phyloP scores from a whole-genome alignment of 1,140 invertebrate genomes.

The Pseudomyrmex sp. region DNA sequence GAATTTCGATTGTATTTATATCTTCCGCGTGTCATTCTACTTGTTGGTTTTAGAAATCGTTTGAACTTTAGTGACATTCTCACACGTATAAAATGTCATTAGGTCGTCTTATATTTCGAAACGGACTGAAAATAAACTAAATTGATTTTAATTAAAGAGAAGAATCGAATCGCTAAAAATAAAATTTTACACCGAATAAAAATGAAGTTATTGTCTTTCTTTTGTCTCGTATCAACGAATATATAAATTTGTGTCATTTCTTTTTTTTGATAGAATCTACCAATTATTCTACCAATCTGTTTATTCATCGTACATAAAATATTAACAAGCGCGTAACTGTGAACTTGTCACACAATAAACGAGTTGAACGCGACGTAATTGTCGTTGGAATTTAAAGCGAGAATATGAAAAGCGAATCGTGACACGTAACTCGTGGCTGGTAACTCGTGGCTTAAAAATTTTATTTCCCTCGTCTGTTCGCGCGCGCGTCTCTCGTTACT shows the following conservation, averaged over 20 bases:
- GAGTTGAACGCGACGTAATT: constrained; percentile 27
- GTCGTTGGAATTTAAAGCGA: constrained; percentile 41
- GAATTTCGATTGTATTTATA: constrained; percentile 55
- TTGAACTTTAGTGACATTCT: constrained; percentile 21
- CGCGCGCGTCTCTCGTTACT: background rate
- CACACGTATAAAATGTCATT: constrained; percentile 12
- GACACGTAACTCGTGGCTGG: constrained; percentile 37
- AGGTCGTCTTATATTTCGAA: background rate
- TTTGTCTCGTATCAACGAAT: too few relatives aligned
- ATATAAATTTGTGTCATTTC: background rate
- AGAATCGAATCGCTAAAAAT: too few relatives aligned
- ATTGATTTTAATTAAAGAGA: background rate
- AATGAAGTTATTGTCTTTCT: too few relatives aligned
- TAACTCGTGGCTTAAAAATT: constrained; percentile 27
- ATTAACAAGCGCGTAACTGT: background rate
- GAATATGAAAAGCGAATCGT: constrained; percentile 38
- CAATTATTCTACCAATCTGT: background rate
- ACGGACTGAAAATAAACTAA: background rate
- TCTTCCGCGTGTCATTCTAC: constrained; percentile 9
- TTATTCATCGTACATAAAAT: background rate
- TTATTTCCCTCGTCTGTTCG: constrained; percentile 8
- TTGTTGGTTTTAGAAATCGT: constrained; percentile 14
- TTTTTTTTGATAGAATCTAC: background rate
- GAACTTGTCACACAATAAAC: constrained; percentile 10
- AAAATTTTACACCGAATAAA: too few relatives aligned